These are phyloP conservation scores for Serripes groenlandicus DNA, from an alignment of 2,888 invertebrate species.

Conservation along the genomic window DNA sequence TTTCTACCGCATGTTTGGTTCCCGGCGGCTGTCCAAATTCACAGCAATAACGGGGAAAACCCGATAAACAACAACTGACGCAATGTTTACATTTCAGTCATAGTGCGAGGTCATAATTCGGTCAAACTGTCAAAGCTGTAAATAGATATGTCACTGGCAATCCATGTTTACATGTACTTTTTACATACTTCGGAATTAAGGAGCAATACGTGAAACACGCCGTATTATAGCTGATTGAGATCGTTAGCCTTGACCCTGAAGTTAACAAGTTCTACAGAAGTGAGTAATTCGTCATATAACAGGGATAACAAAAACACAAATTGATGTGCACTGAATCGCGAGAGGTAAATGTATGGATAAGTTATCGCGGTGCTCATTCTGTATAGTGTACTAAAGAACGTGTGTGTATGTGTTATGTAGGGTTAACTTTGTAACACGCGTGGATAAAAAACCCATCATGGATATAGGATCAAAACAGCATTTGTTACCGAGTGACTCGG, in stretches of 20 bases:
- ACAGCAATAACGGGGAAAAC: neutral
- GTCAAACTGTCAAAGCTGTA: conserved; percentile 15
- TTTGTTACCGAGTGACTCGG: conserved; percentile 10
- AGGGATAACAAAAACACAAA: neutral
- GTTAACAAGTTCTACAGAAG: neutral
- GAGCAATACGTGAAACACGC: neutral
- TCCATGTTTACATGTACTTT: no score
- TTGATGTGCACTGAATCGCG: no score
- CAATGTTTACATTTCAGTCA: conserved; percentile 17
- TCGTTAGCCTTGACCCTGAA: conserved; percentile 9
- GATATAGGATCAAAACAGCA: conserved; percentile 13
- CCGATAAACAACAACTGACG: conserved; percentile 16
- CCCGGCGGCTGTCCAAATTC: neutral
- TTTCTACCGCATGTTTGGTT: conserved; percentile 24
- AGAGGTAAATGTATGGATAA: no score
- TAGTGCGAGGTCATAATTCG: conserved; percentile 12
- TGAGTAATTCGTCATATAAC: conserved; percentile 18
- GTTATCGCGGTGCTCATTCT: no score
- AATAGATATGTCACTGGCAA: conserved; percentile 3
- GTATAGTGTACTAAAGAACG: no score
- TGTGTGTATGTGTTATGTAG: no score
- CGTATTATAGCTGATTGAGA: neutral
- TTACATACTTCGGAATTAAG: neutral
- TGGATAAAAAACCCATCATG: no score
- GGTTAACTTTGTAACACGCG: neutral